These are phyloP conservation scores for Hirtodrosophila cameraria DNA, from an alignment of 2,888 invertebrate species.

Conservation along the genomic window DNA sequence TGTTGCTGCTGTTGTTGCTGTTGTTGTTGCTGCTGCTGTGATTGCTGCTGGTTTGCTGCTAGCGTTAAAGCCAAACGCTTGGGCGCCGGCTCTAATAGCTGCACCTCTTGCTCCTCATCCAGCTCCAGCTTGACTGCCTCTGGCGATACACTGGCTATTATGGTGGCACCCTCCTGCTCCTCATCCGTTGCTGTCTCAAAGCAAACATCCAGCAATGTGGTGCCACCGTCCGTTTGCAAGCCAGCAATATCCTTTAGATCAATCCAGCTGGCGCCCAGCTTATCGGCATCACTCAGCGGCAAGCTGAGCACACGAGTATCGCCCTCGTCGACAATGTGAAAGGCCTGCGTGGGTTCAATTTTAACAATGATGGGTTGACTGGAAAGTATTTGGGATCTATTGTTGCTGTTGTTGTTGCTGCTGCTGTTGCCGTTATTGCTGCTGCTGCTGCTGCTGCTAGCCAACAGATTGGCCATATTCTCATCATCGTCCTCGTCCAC, in stretches of 20 bases:
- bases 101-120: conserved; percentile 22
- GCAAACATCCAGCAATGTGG: conserved; percentile 78
- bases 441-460: conserved; percentile 23
- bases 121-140: conserved; percentile 14
- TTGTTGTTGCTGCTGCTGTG: conserved; percentile 32
- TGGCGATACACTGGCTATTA: conserved; percentile 55
- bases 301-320: conserved; percentile 82
- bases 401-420: conserved; percentile 22
- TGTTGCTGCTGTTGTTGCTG: conserved; percentile 44
- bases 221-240: conserved; percentile 70
- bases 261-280: conserved; percentile 83
- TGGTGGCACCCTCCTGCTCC: conserved; percentile 40
- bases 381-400: conserved; percentile 38
- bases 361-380: conserved; percentile 83
- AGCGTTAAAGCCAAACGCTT: conserved; percentile 54
- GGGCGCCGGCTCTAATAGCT: conserved; percentile 54
- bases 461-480: conserved; percentile 58
- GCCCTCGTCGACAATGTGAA: conserved; percentile 82
- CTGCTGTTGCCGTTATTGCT: conserved; percentile 2
- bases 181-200: conserved; percentile 62
- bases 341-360: conserved; percentile 83
- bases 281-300: conserved; percentile 81
- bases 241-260: conserved; percentile 83
- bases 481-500: conserved; percentile 61
- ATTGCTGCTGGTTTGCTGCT: conserved; percentile 20